These are phyloP conservation scores for Hyphantria cunea DNA, from an alignment of 1,140 invertebrate genomes.

Conservation along the genomic window DNA sequence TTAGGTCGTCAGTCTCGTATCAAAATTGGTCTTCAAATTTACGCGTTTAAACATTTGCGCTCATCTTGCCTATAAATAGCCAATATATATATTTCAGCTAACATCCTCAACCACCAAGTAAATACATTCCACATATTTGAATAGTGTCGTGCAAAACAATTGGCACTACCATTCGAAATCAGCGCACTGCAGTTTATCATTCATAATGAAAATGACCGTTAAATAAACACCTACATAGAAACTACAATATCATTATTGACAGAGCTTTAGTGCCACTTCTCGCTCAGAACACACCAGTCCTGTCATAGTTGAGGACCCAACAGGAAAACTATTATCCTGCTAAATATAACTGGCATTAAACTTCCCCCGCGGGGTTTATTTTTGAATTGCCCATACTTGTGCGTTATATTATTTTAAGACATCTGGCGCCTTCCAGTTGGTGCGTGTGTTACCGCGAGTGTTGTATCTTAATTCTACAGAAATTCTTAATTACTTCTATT, in stretches of 20 bases:
- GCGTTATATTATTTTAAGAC: constrained; percentile 62
- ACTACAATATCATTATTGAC: constrained; percentile 15
- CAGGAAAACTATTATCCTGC: constrained; percentile 59
- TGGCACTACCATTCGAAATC: too few species aligned
- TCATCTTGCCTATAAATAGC: too few species aligned
- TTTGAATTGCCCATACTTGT: constrained; percentile 51
- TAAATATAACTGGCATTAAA: constrained; percentile 62
- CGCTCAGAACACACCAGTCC: constrained; percentile 5
- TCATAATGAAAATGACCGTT: constrained; percentile 26
- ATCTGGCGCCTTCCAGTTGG: constrained; percentile 57
- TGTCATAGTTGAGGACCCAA: constrained; percentile 20
- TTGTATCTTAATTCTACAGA: constrained; percentile 30
- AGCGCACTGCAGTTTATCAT: too few species aligned
- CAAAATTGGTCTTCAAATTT: too few species aligned
- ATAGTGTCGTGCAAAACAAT: too few species aligned
- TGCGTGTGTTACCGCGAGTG: constrained; percentile 25
- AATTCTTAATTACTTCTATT: constrained; percentile 43
- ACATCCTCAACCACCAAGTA: too few species aligned
- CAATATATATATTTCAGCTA: too few species aligned
- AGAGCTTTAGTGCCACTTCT: constrained; percentile 19
- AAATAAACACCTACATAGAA: constrained; percentile 22
- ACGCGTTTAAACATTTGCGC: too few species aligned
- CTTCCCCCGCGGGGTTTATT: constrained; percentile 72
- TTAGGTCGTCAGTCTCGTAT: too few species aligned
- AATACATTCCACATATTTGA: too few species aligned